phyloP scores from a whole-genome alignment of 37 sponge, comb jelly and placozoan species.

The Cladorhizidae sp. region DNA sequence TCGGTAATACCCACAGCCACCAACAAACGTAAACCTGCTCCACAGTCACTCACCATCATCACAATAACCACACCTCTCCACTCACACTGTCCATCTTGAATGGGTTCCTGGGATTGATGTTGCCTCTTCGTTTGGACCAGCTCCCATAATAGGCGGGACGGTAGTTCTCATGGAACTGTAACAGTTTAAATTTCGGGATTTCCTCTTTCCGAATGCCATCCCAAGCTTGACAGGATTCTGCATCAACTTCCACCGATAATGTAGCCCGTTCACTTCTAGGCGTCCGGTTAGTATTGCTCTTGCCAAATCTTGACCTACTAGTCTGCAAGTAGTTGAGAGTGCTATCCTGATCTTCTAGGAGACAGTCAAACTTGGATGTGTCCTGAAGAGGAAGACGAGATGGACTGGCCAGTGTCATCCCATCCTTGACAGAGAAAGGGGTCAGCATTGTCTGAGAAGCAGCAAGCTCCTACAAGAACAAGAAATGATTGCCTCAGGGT shows the following conservation, averaged over 20 bases:
- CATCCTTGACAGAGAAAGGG: constrained; percentile 44
- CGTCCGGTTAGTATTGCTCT: neutral
- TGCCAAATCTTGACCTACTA: neutral
- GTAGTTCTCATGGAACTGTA: constrained; percentile 92
- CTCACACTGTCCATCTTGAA: constrained; percentile 83
- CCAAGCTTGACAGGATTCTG: neutral
- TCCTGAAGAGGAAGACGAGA: constrained; percentile 29
- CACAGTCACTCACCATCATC: too few relatives aligned
- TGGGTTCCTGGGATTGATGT: constrained; percentile 75
- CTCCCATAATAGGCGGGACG: constrained; percentile 96
- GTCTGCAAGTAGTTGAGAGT: constrained; percentile 1
- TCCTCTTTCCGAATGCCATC: neutral
- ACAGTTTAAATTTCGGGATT: constrained; percentile 57
- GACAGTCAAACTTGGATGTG: constrained; percentile 25
- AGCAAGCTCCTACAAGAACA: neutral
- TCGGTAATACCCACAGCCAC: too few relatives aligned
- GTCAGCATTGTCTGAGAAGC: constrained; percentile 10
- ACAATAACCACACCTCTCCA: neutral
- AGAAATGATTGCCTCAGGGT: too few relatives aligned
- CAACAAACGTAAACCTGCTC: too few relatives aligned
- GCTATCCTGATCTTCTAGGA: constrained; percentile 15
- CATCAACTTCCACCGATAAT: neutral
- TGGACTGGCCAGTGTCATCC: constrained; percentile 36
- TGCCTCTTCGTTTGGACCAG: constrained; percentile 66
- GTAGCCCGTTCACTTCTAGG: neutral